Percentiles rank a stretch among this genome's conserved stretches.
Conservation (phyloP, 2,113 vertebrate genomes). For the Sterna hirundo region DNA sequence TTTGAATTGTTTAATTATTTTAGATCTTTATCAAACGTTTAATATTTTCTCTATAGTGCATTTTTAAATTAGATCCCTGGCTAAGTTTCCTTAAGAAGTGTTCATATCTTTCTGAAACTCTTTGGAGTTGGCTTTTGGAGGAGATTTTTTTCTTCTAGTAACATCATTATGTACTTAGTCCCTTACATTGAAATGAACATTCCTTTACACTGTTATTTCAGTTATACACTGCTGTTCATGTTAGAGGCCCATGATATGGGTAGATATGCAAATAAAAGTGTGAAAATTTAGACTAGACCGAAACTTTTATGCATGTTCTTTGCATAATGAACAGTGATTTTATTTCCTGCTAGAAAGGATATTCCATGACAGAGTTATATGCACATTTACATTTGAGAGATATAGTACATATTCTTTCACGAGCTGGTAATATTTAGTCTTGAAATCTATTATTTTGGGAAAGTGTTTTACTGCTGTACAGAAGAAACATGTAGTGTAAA, state of each 20-base stretch:
- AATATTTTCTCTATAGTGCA: background rate
- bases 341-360: background rate
- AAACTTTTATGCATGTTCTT: background rate
- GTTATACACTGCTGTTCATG: background rate
- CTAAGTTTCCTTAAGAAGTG: background rate
- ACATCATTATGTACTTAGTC: background rate
- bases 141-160: background rate
- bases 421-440: background rate
- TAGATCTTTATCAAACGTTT: background rate
- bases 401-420: background rate
- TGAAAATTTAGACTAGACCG: background rate
- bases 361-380: background rate
- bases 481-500: background rate
- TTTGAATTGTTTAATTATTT: background rate
- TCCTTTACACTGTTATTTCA: background rate
- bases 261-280: background rate
- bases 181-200: background rate
- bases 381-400: background rate
- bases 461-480: background rate
- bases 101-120: background rate
- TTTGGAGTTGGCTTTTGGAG: background rate
- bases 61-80: background rate
- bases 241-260: background rate
- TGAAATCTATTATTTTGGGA: background rate
- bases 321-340: background rate